Conservation (phyloP, 2,113 vertebrate genomes). For the Orcinus orca region DNA sequence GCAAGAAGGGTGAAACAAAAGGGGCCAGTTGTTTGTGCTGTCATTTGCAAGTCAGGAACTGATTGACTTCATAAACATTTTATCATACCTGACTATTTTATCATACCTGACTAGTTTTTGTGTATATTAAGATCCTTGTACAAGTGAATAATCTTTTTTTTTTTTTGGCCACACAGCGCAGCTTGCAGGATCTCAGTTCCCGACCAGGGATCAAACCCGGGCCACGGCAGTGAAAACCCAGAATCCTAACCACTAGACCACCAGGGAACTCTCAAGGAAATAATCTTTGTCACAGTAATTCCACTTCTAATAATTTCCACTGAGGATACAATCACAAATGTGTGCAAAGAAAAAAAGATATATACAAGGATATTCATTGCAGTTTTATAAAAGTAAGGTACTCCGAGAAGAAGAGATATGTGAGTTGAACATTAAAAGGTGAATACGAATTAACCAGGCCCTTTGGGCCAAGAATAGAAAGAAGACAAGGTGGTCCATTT, state of each 20-base stretch:
- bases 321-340: background rate
- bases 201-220: background rate
- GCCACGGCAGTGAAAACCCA: background rate
- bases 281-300: background rate
- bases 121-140: background rate
- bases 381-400: background rate
- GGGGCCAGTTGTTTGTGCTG: background rate
- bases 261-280: background rate
- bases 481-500: background rate
- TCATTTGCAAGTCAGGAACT: background rate
- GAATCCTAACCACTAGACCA: background rate
- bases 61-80: background rate
- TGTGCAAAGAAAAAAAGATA: background rate
- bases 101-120: background rate
- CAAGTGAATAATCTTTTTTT: background rate
- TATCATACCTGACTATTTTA: background rate
- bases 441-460: background rate
- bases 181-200: background rate
- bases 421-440: background rate
- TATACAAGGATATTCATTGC: background rate
- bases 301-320: background rate
- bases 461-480: background rate
- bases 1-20: background rate
- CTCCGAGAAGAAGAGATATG: background rate
- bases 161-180: background rate